These are phyloP conservation scores for Drosophila tropicalis DNA, from an alignment of 1,140 invertebrate species.

Conservation along the genomic window DNA sequence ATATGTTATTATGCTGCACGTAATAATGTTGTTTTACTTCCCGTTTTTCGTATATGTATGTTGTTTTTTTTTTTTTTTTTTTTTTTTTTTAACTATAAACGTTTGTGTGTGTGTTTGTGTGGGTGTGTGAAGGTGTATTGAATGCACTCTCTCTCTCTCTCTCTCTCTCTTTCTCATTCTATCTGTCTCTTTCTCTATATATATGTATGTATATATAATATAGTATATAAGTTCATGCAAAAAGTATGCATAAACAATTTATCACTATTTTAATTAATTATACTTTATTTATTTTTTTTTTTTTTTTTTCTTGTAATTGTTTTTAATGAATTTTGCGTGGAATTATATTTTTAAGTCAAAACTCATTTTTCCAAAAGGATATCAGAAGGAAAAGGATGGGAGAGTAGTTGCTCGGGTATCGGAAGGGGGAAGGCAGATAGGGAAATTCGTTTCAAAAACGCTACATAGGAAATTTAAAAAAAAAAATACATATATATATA, in stretches of 20 bases:
- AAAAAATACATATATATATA: slow-evolving; percentile 26
- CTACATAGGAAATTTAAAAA: slow-evolving; percentile 54
- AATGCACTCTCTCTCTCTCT: slow-evolving; percentile 55
- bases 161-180: slow-evolving; percentile 22
- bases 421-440: slow-evolving; percentile 12
- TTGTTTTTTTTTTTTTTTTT: slow-evolving; percentile 14
- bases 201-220: slow-evolving; percentile 45
- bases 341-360: slow-evolving; percentile 81
- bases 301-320: slow-evolving; percentile 36
- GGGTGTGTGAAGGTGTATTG: slow-evolving; percentile 51
- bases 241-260: slow-evolving; percentile 62
- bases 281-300: slow-evolving; percentile 52
- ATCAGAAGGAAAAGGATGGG: slow-evolving; percentile 23
- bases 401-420: slow-evolving; percentile 13
- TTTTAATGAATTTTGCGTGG: slow-evolving; percentile 71
- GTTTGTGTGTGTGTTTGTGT: slow-evolving; percentile 57
- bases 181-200: slow-evolving; percentile 31
- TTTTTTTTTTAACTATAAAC: slow-evolving; percentile 57
- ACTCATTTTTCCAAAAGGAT: slow-evolving; percentile 66
- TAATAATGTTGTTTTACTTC: slow-evolving; percentile 79
- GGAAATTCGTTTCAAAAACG: slow-evolving; percentile 70
- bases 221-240: slow-evolving; percentile 43
- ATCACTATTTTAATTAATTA: slow-evolving; percentile 70
- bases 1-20: slow-evolving; percentile 75
- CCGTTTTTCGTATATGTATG: slow-evolving; percentile 59